Conservation (phyloP, 2,797 vertebrate species). For the Phalanger gymnotis region DNA sequence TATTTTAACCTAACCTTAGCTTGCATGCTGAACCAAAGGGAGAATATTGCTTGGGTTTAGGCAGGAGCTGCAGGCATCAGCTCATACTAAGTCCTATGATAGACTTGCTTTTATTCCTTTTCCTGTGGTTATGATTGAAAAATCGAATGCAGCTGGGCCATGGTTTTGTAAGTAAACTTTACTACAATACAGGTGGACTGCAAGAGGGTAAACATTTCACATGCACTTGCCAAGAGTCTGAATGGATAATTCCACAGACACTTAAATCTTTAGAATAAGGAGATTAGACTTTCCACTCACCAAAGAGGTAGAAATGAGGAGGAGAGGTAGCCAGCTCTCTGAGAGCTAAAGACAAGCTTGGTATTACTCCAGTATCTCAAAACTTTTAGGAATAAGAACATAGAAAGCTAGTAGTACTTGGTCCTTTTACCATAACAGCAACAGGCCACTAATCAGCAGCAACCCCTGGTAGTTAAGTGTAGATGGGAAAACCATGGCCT, state of each 20-base stretch:
- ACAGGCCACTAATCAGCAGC: background rate
- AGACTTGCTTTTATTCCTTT: background rate
- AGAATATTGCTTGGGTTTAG: background rate
- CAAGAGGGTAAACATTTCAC: background rate
- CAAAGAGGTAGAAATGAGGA: background rate
- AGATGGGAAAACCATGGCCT: background rate
- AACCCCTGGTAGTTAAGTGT: rapidly evolving
- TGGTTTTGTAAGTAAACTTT: background rate
- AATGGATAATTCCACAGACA: background rate
- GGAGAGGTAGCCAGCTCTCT: background rate
- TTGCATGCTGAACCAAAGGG: background rate
- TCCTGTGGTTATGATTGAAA: background rate
- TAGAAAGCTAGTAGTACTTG: background rate
- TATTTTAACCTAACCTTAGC: background rate
- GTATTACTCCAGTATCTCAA: background rate
- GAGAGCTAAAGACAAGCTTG: background rate
- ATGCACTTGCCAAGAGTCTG: background rate
- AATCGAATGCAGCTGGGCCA: background rate
- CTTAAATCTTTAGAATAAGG: background rate
- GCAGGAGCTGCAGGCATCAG: background rate
- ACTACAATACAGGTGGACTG: background rate
- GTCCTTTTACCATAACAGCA: background rate
- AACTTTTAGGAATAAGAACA: background rate
- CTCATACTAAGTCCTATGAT: background rate
- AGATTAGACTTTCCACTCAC: background rate